Evolutionary conservation across 2,113 vertebrate genomes (phyloP).

Genomic region (Entelurus aequoreus): DNA sequence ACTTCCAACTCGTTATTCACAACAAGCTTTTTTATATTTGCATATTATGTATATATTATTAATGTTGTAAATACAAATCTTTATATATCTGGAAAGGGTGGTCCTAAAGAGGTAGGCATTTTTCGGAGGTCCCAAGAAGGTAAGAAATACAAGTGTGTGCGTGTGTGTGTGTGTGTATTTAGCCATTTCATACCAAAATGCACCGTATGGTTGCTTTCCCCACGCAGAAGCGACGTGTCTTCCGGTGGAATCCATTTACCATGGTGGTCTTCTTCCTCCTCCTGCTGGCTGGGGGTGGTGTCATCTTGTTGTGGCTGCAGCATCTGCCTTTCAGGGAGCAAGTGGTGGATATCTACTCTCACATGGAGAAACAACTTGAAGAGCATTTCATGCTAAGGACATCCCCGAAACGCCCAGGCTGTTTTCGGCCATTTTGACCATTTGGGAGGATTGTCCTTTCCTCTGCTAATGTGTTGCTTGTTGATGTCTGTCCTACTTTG

Average conservation of each 20-base stretch:
- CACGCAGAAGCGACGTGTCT: constrained; percentile 34
- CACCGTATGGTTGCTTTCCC: background rate
- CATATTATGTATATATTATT: no score
- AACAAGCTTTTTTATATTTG: no score
- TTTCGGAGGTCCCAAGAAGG: no score
- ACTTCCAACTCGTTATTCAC: no score
- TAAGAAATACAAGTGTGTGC: no score
- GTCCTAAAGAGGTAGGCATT: no score
- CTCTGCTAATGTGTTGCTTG: background rate
- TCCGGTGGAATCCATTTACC: constrained; percentile 41
- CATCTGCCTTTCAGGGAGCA: constrained; percentile 65
- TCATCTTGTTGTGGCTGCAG: constrained; percentile 57
- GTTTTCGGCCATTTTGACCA: constrained; percentile 69
- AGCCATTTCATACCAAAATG: background rate
- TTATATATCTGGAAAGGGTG: no score
- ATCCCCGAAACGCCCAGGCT: constrained; percentile 48
- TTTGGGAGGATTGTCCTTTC: constrained; percentile 5
- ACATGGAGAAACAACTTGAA: constrained; percentile 54
- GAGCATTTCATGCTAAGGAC: constrained; percentile 62
- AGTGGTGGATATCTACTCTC: constrained; percentile 53
- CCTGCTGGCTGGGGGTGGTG: constrained; percentile 10
- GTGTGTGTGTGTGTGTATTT: constrained; percentile 2
- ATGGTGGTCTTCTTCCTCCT: constrained; percentile 43
- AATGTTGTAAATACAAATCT: no score
- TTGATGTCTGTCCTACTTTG: constrained; percentile 2